phyloP scores from a whole-genome alignment of 2,797 vertebrate species.

The Margarornis squamiger region DNA sequence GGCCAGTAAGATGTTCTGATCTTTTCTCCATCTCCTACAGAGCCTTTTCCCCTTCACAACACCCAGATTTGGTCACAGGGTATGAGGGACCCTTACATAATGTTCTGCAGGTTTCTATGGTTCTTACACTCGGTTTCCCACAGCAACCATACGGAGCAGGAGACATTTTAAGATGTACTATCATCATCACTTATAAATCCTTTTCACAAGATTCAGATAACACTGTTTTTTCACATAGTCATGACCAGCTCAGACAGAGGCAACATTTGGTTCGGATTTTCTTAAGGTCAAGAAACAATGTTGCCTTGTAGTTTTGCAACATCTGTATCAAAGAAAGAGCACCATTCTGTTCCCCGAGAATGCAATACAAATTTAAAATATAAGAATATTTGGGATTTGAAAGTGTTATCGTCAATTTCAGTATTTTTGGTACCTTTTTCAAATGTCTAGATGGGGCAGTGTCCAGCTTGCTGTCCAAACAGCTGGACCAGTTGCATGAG shows the following conservation, averaged over 20 bases:
- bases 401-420: background rate
- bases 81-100: conserved; percentile 14
- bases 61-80: background rate
- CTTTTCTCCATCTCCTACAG: background rate
- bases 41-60: background rate
- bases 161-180: conserved; percentile 17
- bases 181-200: background rate
- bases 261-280: background rate
- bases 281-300: background rate
- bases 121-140: conserved; percentile 23
- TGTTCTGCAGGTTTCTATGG: conserved; percentile 23
- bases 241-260: background rate
- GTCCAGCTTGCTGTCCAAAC: background rate
- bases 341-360: background rate
- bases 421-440: background rate
- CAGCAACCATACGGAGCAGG: conserved; percentile 21
- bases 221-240: background rate
- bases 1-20: background rate
- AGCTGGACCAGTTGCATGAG: background rate
- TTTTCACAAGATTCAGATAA: background rate
- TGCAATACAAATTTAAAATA: background rate
- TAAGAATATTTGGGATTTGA: background rate
- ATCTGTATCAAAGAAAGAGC: background rate
- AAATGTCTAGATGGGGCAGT: background rate
- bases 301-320: background rate